Evolutionary conservation across 1,140 invertebrate genomes (phyloP), one percentile per base, ranked within the genome.

Genomic region (Drosophila arawakana): DNA sequence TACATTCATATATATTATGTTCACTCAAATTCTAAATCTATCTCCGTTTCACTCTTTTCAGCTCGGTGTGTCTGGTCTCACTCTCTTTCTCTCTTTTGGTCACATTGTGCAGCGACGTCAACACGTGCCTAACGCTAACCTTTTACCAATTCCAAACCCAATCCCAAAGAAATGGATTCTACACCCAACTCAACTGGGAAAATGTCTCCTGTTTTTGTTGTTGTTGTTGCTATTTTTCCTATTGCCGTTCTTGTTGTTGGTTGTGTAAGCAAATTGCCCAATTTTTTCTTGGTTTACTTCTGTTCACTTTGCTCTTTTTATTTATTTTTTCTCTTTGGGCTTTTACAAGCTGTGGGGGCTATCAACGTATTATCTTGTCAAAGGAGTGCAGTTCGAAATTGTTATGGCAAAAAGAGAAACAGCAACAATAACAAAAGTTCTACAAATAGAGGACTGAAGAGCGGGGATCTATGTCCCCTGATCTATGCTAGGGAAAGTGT

Each of bases 321-420:
- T 43, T n/a, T 44, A 41, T 41, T 67, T 59, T 39, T 58, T 18
- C 44, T 65, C 49, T 34, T 15, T 52, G 61, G 37, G 55, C 13
- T 55, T 55, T 15, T 55, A 54, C 50, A 54, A 62, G 43, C 25
- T 61, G 34, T 34, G 34, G 59, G 47, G 83, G 80, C 66, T 88
- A 88, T 88, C 83, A 89, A 75, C 83, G 83, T 85, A 88, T 88
- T 88, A 88, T 88, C 83, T 88, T 81, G 84, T 88, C 80, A 88
- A 86, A 88, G 83, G 83, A 88, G 84, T 88, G 83, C 84, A 86
- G 83, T 88, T 88, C 66, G 83, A 83, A 88, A 80, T 86, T 77
- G 83, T 88, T 80, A 82, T 73, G 76, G 76, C 69, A 63, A 60
- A 68, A 73, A 52, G 76, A 78, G 85, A 80, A 80, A 80, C 77